These are phyloP conservation scores for Syritta pipiens DNA, from an alignment of 2,888 invertebrate species.

Conservation along the genomic window DNA sequence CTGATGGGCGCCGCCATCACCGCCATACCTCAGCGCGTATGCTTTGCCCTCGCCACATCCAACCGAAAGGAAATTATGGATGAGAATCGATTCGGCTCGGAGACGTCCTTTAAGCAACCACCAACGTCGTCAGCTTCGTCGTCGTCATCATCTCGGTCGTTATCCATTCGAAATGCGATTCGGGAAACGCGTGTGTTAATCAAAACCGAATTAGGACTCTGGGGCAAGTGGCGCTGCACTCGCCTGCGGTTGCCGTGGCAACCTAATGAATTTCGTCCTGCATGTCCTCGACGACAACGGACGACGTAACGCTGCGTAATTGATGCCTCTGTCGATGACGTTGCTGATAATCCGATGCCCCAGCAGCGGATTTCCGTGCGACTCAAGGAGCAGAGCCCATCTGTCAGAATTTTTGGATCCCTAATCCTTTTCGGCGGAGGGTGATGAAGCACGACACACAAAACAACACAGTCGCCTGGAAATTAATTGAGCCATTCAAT, in stretches of 20 bases:
- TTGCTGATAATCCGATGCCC: too few relatives aligned
- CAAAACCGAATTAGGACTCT: conserved; percentile 35
- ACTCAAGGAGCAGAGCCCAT: too few relatives aligned
- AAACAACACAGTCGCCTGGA: conserved; percentile 32
- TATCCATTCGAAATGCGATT: conserved; percentile 53
- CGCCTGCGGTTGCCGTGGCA: not conserved
- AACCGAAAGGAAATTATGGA: not conserved
- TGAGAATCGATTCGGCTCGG: not conserved
- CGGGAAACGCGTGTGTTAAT: conserved; percentile 42
- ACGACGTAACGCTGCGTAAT: too few relatives aligned
- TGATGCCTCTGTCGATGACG: too few relatives aligned
- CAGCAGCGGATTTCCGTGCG: too few relatives aligned
- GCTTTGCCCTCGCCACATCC: not conserved
- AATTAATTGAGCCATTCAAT: conserved; percentile 60
- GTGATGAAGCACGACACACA: too few relatives aligned
- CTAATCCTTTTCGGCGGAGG: too few relatives aligned
- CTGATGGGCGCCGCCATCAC: not conserved
- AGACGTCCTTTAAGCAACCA: not conserved
- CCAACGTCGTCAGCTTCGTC: not conserved
- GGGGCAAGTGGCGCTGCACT: not conserved
- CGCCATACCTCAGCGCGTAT: not conserved
- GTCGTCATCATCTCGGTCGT: conserved; percentile 11
- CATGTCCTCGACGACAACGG: too few relatives aligned
- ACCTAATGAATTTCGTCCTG: too few relatives aligned
- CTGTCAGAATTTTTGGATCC: too few relatives aligned